Evolutionary conservation across 2,113 vertebrate species (phyloP), one percentile per base, ranked within the genome.

Genomic region (Zingel zingel): DNA sequence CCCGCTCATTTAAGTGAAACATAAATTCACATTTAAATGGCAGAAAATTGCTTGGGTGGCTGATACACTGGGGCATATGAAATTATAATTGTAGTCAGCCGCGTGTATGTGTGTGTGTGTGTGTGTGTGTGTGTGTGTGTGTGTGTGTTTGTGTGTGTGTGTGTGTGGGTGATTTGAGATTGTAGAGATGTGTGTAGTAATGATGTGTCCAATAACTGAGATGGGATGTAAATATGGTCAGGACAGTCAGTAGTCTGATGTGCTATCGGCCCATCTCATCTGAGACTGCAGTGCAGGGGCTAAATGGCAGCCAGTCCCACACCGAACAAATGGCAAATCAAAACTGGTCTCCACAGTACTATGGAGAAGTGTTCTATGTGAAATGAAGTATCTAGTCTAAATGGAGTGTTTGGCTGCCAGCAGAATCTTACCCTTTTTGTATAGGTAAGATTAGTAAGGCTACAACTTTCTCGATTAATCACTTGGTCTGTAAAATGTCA

Each of bases 21-120:
- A 90, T 93, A 94, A 96, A 96, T 92, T 94, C 93, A 88, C 86
- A 89, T 95, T 94, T 93, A 94, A 91, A 88, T 87, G 84, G 86
- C 74, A 82, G 86, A 91, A 91, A 92, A 96, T 95, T 94, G 92
- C 90, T 88, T 65, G 36, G 53, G 73, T 57, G 81, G 74, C 77
- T 92, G 89, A 94, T 93, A 94, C 90, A 91, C 92, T 85, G 77
- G 71, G 72, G 86, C 81, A 83, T 83, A 78, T 84, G 77, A 94
- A 94, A 96, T 94, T 85, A 84, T 92, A 94, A 96, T 94, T 89
- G 89, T 66, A 62, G 61, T 88, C 59, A 73, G 84, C 73, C 48
- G 81, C 77, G 75, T 85, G 87, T 82, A 74, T 82, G 68, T 77
- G 74, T 77, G 85, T 84, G 75, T 70, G 65, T 84, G 85, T 79